Evolutionary conservation across 2,113 vertebrate genomes (phyloP), one percentile per base, ranked within the genome.

Genomic region (Thamnophis sirtalis): DNA sequence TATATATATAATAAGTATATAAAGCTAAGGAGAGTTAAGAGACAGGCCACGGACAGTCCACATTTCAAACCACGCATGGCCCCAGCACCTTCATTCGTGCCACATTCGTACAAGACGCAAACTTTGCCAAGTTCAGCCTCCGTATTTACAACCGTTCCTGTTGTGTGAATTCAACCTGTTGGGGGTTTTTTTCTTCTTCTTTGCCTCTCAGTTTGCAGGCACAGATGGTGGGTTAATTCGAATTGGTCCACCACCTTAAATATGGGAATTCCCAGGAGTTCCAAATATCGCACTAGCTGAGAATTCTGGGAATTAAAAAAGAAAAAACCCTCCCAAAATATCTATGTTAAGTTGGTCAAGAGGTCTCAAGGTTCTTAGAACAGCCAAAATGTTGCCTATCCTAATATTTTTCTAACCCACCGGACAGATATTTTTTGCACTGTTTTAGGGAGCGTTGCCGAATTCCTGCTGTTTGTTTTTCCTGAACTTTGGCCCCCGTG

Each of bases 401-500:
- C 51, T 13, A 21, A 60, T 93, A 8, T 60, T 94, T 50, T 89
- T 87, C 90, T 43, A 92, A 87, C 92, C 54, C 0, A 63, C 80
- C 28, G 93, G 90, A 43, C 6, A 4, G 89, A 85, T 84, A 92
- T 92, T 73, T 60, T 60, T 54, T 24, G 51, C 50, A 0, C 92
- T 91, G 84, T 89, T 93, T 94, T 2, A 88, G 91, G 90, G 89
- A 50, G 55, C 4, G 56, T 54, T 86, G 80, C 9, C 87, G 89
- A 60, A 91, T 50, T 94, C 73, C 86, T 86, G 92, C 90, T 93
- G 43, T 60, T 89, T 92, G 91, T 87, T 91, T 91, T 95, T 58
- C 3, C 94, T 51, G 56, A 89, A 56, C 60, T 91, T 94, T 56
- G 68, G 8, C n/a, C 17, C 17, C 92, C 7, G 87, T 89, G 89